These are phyloP conservation scores for Dinocampus coccinellae DNA, from an alignment of 2,888 invertebrate genomes.

Conservation along the genomic window DNA sequence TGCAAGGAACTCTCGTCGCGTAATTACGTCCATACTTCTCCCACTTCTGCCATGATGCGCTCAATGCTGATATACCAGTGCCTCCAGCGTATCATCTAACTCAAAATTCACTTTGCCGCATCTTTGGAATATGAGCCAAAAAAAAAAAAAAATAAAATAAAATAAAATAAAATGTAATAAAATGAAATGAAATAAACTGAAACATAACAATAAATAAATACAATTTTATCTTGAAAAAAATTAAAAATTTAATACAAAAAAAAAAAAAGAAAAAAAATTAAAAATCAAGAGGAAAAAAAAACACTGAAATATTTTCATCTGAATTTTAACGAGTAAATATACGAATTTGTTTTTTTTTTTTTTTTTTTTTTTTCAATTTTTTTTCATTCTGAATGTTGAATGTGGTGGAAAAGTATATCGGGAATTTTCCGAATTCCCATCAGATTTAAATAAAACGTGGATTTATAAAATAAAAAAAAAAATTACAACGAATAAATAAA, in stretches of 20 bases:
- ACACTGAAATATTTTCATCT: no score
- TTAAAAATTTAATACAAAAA: no score
- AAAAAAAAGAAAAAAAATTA: no score
- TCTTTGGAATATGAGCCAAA: neutral
- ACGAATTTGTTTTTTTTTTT: neutral
- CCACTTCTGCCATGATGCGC: slow-evolving; percentile 19
- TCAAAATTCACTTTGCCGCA: slow-evolving; percentile 6
- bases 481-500: neutral
- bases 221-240: no score
- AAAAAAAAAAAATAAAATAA: neutral
- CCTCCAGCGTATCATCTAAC: neutral
- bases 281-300: no score
- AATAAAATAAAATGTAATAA: neutral
- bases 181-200: neutral
- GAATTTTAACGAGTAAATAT: no score
- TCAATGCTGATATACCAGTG: slow-evolving; percentile 30
- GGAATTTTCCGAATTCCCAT: neutral
- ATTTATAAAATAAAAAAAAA: neutral
- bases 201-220: neutral
- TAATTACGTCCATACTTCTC: slow-evolving; percentile 53
- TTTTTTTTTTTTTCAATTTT: no score
- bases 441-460: neutral
- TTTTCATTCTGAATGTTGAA: neutral
- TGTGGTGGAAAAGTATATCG: neutral
- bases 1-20: slow-evolving; percentile 53